Evolutionary conservation across 2,113 vertebrate genomes (phyloP), one percentile per base, ranked within the genome.

Genomic region (Suncus etruscus): DNA sequence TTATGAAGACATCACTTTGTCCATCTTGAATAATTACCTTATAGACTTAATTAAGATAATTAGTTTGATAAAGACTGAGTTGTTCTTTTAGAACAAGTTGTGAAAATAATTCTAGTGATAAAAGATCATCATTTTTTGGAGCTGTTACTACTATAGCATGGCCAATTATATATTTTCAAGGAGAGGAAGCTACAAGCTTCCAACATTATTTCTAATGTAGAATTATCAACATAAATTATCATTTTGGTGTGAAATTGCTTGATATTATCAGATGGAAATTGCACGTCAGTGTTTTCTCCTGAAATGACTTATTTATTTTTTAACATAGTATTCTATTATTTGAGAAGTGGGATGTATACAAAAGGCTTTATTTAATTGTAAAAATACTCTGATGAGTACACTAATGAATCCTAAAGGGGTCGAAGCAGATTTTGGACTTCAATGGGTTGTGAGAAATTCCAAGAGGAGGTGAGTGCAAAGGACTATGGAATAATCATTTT

Each of bases 41-140:
- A 9, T 83, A 73, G 1, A 48, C 25, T 77, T 81, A 72, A 68
- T 89, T 94, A 76, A 89, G 31, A 68, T 86, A 81, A 92, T 92
- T 87, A 81, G 16, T 24, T 65, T 89, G 86, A 77, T 83, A 89
- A 91, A 85, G 61, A 68, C 20, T 24, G 22, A 11, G n/a, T 87
- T 61, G 25, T 86, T 89, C 54, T 88, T 91, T 73, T 27, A 88
- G 84, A 90, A 90, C 32, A 89, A 39, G 83, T 74, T 87, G 61
- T 84, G 54, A 86, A 86, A 92, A 80, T 8, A 93, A 27, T 92
- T 90, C 27, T 94, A 68, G 25, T 83, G 39, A 69, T 91, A 84
- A 95, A 32, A 94, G 45, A 70, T 76, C 15, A 78, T 85, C 8
- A n/a, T 93, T 95, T 93, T 89, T 45, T 91, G 78, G 81, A 91